Evolutionary conservation across 1,140 invertebrate genomes (phyloP).

Genomic region (Megalonaias nervosa): DNA sequence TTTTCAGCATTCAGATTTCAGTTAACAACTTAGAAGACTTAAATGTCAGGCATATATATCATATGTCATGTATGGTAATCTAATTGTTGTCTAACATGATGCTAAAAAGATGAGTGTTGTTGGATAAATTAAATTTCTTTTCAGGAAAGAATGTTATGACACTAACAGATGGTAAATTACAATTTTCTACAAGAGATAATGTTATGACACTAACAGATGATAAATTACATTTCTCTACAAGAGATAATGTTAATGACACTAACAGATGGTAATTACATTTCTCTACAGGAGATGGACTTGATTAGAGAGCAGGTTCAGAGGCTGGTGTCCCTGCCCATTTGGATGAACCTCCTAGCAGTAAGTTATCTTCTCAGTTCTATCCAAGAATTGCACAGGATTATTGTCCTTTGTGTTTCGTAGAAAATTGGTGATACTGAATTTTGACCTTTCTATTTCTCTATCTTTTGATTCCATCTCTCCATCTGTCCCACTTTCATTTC

Average conservation of each 20-base stretch:
- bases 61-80: too few species aligned
- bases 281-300: constrained; percentile 89
- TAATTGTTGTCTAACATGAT: too few species aligned
- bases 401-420: too few species aligned
- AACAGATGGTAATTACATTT: constrained; percentile 3
- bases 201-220: neutral
- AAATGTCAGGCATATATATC: too few species aligned
- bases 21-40: too few species aligned
- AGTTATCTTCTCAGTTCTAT: constrained; percentile 46
- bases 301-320: constrained; percentile 93
- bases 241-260: neutral
- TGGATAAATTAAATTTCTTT: neutral
- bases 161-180: neutral
- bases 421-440: too few species aligned
- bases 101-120: too few species aligned
- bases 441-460: too few species aligned
- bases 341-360: constrained; percentile 90
- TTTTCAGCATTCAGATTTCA: too few species aligned
- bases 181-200: constrained; percentile 81
- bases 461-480: too few species aligned
- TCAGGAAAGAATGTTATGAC: neutral
- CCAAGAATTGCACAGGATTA: too few species aligned
- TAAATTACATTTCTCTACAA: neutral
- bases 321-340: constrained; percentile 94
- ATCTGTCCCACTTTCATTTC: too few species aligned